Evolutionary conservation across 1,140 invertebrate genomes (phyloP), one percentile per base, ranked within the genome.

Genomic region (Cyclargus thomasi): DNA sequence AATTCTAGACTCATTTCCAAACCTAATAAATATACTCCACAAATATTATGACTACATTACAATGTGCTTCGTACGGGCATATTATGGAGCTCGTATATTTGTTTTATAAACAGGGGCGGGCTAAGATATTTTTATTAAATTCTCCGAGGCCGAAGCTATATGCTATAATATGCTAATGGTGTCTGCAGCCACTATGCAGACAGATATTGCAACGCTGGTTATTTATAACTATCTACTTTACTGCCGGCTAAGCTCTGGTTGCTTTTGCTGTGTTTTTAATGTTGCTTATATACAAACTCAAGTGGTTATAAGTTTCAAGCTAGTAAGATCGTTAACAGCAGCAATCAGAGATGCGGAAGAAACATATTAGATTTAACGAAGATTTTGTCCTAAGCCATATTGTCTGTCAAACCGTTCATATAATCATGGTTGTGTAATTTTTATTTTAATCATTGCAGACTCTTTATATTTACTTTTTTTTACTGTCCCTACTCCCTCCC

Each of bases 81-180:
- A 65, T 73, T 64, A 65, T 39, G 53, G 64, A 66, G 64, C 71
- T 70, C 70, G 74, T 77, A 73, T 70, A 72, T 76, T 75, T 78
- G 70, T 78, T 76, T 77, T 77, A 76, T 80, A 82, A 81, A 85
- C 79, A 79, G 77, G 73, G 77, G 70, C 69, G 71, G 62, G 72
- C 71, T 80, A 75, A 86, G 82, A 89, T 89, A 83, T 84, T 89
- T 89, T 87, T 89, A 89, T 87, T 89, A 89, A 89, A 89, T 87
- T 87, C 85, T 83, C 63, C 71, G 79, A 81, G 85, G 80, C 83
- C 74, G 80, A 84, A 83, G 80, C 76, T 76, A 74, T 71, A 85
- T 85, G 79, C 77, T 82, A 85, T 75, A 75, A 74, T 71, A 85
- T 85, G 79, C 77, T 82, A 85, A 81, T 78, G 78, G 71, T 65